Evolutionary conservation across 2,797 vertebrate genomes (phyloP).

Genomic region (Lacerta agilis): DNA sequence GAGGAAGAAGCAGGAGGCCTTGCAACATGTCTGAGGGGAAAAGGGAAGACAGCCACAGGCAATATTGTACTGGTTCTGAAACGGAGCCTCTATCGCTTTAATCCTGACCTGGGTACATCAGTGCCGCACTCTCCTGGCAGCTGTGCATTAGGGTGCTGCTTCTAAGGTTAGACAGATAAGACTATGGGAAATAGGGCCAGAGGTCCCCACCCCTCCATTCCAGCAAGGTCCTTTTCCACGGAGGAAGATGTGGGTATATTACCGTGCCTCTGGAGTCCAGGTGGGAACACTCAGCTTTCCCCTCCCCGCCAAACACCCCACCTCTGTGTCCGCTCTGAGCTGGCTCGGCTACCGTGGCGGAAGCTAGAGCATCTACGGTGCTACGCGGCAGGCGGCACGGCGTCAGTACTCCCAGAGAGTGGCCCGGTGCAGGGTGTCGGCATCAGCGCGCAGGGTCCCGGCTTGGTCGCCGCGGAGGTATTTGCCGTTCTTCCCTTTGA

Average conservation of each 20-base stretch:
- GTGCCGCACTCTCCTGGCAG: not conserved
- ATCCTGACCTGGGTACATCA: not conserved
- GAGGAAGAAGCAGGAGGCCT: not conserved
- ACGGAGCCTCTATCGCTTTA: not conserved
- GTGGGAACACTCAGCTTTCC: not conserved
- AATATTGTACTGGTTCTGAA: not conserved
- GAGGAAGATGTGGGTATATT: not conserved
- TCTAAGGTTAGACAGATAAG: slow-evolving; percentile 11
- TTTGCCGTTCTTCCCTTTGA: slow-evolving; percentile 87
- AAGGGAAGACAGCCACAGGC: not conserved
- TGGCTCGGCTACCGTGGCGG: not conserved
- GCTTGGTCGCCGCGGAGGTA: slow-evolving; percentile 93
- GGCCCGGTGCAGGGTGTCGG: slow-evolving; percentile 78
- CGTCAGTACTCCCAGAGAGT: slow-evolving; percentile 85
- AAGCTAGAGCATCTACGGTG: slow-evolving; percentile 23
- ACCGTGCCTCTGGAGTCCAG: not conserved
- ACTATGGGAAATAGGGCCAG: not conserved
- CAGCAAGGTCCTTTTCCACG: not conserved
- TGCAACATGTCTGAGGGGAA: not conserved
- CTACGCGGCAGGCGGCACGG: not conserved
- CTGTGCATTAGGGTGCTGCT: not conserved
- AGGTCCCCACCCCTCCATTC: not conserved
- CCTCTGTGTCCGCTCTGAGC: not conserved
- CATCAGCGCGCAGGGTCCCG: slow-evolving; percentile 90
- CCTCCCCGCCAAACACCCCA: not conserved